A percentile compares a stretch with the other conserved stretches of the same genome.
Evolutionary conservation across 2,888 invertebrate species (phyloP).

Genomic region (Antitype chi): DNA sequence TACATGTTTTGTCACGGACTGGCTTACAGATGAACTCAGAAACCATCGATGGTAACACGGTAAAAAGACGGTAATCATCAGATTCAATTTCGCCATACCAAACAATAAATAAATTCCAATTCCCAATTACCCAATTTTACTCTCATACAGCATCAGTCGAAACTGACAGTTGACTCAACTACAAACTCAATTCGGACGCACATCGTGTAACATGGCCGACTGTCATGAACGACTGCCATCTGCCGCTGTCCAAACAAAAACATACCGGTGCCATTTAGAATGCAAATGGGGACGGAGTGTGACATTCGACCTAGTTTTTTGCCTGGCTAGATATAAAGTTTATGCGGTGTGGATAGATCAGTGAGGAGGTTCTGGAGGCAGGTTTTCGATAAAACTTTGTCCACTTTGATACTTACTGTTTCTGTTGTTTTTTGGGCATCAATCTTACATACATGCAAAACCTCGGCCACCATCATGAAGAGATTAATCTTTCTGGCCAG

Average conservation of each 20-base stretch:
- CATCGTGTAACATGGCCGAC: constrained; percentile 39
- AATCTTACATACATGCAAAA: not conserved
- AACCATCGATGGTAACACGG: not conserved
- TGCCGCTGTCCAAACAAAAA: constrained; percentile 69
- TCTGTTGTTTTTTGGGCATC: not conserved
- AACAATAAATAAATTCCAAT: not conserved
- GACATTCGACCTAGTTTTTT: constrained; percentile 68
- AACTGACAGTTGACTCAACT: constrained; percentile 42
- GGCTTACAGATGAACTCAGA: not conserved
- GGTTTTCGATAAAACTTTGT: not conserved
- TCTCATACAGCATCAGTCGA: not conserved
- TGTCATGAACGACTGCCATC: constrained; percentile 52
- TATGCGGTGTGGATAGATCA: constrained; percentile 16
- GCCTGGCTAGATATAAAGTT: constrained; percentile 46
- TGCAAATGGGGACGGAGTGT: constrained; percentile 67
- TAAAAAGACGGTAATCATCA: not conserved
- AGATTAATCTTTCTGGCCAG: not conserved
- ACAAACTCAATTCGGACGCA: constrained; percentile 45
- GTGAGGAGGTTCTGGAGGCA: not conserved
- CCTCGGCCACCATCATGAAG: not conserved
- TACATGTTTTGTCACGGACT: too few relatives aligned
- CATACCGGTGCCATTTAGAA: constrained; percentile 68
- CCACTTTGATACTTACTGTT: not conserved
- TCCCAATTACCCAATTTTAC: not conserved
- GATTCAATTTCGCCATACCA: not conserved